Evolutionary conservation across 2,113 vertebrate genomes (phyloP).

Genomic region (Caretta caretta): DNA sequence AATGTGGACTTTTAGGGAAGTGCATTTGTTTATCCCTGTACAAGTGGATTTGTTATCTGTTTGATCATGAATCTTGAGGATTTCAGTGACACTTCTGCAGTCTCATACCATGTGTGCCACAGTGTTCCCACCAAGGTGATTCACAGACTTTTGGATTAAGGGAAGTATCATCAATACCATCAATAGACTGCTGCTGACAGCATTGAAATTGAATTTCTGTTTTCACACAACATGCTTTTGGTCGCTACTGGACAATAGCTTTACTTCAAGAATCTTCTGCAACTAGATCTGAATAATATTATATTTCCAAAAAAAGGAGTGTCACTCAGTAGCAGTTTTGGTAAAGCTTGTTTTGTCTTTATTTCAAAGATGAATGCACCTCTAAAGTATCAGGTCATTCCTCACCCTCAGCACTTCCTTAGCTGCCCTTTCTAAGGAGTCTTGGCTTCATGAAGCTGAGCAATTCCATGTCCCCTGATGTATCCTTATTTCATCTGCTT

Average conservation of each 20-base stretch:
- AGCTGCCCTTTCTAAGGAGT: not conserved
- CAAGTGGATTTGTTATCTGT: not conserved
- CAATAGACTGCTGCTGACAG: not conserved
- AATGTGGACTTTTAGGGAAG: not conserved
- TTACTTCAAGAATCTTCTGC: not conserved
- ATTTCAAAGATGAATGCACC: not conserved
- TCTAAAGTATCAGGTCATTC: not conserved
- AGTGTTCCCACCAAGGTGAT: not conserved
- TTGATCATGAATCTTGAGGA: not conserved
- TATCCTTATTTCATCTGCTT: not conserved
- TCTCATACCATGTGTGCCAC: not conserved
- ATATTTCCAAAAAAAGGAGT: not conserved
- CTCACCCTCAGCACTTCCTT: not conserved
- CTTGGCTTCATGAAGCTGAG: not conserved
- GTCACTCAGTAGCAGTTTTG: constrained; percentile 14
- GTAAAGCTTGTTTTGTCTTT: constrained; percentile 31
- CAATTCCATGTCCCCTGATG: not conserved
- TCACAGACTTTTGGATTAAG: constrained; percentile 1
- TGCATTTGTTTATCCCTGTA: not conserved
- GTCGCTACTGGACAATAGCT: not conserved
- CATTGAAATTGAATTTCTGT: constrained; percentile 34
- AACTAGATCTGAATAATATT: not conserved
- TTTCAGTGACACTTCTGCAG: not conserved
- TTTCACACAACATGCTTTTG: constrained; percentile 42
- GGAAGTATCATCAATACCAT: not conserved